Conservation (phyloP, 2,113 vertebrate species). For the Epinephelus lanceolatus region DNA sequence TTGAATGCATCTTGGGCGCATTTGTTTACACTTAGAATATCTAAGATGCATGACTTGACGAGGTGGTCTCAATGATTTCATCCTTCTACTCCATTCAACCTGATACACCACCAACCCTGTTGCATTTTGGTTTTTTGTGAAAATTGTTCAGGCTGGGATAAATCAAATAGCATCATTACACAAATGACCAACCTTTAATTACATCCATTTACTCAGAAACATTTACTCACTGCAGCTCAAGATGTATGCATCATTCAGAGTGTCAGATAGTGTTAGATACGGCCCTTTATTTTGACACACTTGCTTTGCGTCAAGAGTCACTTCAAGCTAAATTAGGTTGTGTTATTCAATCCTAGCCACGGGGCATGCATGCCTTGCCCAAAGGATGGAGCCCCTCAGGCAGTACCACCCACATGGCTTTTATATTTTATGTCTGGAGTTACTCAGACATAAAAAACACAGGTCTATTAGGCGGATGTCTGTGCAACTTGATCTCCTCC, state of each 20-base stretch:
- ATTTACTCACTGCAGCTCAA: constrained; percentile 5
- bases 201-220: not conserved
- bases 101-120: not conserved
- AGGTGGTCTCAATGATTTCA: not conserved
- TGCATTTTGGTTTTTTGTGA: not conserved
- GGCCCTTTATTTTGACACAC: constrained; percentile 21
- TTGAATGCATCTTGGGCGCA: not conserved
- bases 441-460: constrained; percentile 39
- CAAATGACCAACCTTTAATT: not conserved
- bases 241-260: constrained; percentile 5
- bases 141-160: not conserved
- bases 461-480: constrained; percentile 8
- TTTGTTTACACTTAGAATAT: not conserved
- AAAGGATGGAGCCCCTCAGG: constrained; percentile 26
- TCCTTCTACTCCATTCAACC: not conserved
- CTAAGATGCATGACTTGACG: not conserved
- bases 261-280: constrained; percentile 35
- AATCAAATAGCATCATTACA: not conserved
- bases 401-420: constrained; percentile 33
- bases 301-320: not conserved
- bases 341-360: constrained; percentile 39
- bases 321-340: constrained; percentile 28
- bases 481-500: not conserved
- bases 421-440: constrained; percentile 38
- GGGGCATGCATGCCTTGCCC: constrained; percentile 36